Base-by-base conservation (phyloP, 2,888 invertebrate genomes). In the Dasypogon diadema region DNA sequence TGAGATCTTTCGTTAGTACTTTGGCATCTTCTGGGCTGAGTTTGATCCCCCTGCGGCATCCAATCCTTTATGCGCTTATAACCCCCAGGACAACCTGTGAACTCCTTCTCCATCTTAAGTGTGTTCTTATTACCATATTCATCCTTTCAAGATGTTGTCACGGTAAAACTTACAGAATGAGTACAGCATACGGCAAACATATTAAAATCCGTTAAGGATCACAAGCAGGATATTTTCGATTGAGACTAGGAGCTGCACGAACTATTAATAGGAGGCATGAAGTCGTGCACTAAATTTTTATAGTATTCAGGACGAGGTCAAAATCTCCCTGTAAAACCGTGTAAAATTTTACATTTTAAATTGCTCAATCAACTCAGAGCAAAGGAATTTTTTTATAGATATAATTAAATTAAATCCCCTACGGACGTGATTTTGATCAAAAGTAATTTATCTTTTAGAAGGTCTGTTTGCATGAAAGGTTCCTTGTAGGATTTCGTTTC, bases 131-230 rank as follows among this genome's bases (percentile, higher is more conserved):
- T 70, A 70, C 70, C 70, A 70, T 70, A 70, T 70, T 54, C 70
- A 70, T 70, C 70, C 70, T 70, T 70, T 70, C 70, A 70, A 70
- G 70, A 70, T 70, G 70, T 70, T 70, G 70, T 70, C 70, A 70
- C 54, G 21, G 22, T 37, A 54, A 54, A 70, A 54, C 70, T 70
- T 70, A 70, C 54, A 70, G 70, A 51, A 30, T 70, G 54, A 70
- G 70, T 54, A 70, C 34, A 70, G 34, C 51, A 70, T 34, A 70
- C 26, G 70, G 70, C 30, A 54, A 54, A 70, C 54, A 70, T 70
- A 70, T 70, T 70, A 70, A 70, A 70, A 70, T 70, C 70, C 70
- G 70, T 54, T 70, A 70, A 70, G 70, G 70, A 70, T 70, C 70
- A 70, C 54, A 21, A 10, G 12, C n/a, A 34, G 70, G 54, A 70